These are phyloP conservation scores for Rhinichthys klamathensis DNA, from an alignment of 2,113 vertebrate genomes.

Conservation along the genomic window DNA sequence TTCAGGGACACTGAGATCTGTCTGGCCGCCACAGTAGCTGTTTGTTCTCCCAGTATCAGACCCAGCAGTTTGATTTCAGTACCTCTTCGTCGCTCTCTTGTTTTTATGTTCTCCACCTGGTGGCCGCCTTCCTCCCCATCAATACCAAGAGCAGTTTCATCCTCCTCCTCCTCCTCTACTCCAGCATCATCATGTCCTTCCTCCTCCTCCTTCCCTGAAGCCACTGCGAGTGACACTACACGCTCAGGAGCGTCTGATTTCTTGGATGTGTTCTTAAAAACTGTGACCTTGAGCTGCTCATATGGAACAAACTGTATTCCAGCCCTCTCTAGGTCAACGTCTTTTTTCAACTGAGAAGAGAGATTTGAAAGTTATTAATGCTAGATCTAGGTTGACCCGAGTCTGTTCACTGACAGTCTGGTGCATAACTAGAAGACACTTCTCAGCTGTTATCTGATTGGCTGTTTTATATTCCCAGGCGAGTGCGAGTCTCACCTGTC, in stretches of 20 bases:
- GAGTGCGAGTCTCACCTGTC: constrained; percentile 69
- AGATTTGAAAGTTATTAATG: not conserved
- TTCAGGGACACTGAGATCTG: constrained; percentile 76
- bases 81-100: constrained; percentile 72
- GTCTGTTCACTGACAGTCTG: not conserved
- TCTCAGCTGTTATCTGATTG: too few relatives aligned
- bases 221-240: constrained; percentile 11
- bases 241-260: constrained; percentile 17
- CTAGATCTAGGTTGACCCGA: not conserved
- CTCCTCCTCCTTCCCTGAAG: constrained; percentile 14
- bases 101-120: constrained; percentile 72
- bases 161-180: constrained; percentile 44
- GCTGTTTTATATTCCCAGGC: not conserved
- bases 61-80: constrained; percentile 80
- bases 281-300: constrained; percentile 73
- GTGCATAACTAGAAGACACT: not conserved
- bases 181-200: constrained; percentile 49
- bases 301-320: constrained; percentile 81
- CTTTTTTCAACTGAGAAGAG: constrained; percentile 77
- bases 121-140: constrained; percentile 52
- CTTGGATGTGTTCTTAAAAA: constrained; percentile 57
- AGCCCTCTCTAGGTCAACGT: constrained; percentile 76
- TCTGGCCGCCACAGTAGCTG: constrained; percentile 71
- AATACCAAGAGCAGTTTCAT: constrained; percentile 22
- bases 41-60: constrained; percentile 76